These are phyloP conservation scores for Hyles lineata DNA, from an alignment of 2,888 invertebrate species.

Conservation along the genomic window DNA sequence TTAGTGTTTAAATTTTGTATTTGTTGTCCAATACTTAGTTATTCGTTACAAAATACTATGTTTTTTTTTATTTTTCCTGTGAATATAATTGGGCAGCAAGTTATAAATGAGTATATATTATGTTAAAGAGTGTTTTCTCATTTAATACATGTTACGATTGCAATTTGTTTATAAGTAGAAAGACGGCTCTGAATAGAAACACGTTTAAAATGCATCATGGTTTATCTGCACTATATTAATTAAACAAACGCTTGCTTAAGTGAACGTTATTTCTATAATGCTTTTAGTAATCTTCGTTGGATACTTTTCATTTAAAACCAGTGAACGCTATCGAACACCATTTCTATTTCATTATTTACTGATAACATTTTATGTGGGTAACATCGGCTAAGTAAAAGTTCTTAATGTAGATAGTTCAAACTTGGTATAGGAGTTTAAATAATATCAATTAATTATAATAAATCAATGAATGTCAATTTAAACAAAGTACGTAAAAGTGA, in stretches of 20 bases:
- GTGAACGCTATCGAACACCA: neutral
- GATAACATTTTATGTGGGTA: neutral
- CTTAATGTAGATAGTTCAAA: neutral
- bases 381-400: neutral
- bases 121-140: no score
- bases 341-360: neutral
- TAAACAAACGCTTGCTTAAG: neutral
- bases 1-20: no score
- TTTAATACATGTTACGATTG: no score
- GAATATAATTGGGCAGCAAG: no score
- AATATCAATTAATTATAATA: neutral
- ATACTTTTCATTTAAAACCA: conserved; percentile 1
- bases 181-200: no score
- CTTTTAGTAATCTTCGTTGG: neutral
- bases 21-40: no score
- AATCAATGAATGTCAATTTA: neutral
- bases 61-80: no score
- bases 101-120: no score
- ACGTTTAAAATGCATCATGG: no score
- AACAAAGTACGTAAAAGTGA: conserved; percentile 30
- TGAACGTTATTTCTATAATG: neutral
- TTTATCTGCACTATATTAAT: neutral
- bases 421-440: neutral
- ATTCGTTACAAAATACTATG: no score
- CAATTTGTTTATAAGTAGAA: no score